Base-by-base conservation (phyloP, 2,113 vertebrate genomes). In the Corythornis cristatus region DNA sequence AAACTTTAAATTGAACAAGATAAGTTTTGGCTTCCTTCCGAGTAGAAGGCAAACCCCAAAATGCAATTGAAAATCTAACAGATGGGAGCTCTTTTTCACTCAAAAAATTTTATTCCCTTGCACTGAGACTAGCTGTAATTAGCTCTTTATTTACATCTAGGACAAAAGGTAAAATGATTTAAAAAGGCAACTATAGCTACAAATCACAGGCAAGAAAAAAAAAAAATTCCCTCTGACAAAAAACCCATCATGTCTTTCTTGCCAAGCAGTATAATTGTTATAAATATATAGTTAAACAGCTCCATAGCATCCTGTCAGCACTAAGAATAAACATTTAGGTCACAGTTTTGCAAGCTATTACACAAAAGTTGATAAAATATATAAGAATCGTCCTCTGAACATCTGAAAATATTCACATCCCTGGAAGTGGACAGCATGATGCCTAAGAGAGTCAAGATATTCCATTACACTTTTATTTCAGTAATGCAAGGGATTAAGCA, bases 71-170 rank as follows among this genome's bases (percentile, higher is more conserved):
- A 81, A 71, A 68, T 57, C 79, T 64, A 95, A 92, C 93, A 94
- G 96, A 93, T 94, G 89, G 93, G 72, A 85, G 74, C 81, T 89
- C 67, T 95, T 95, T 94, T 90, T 89, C 65, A 83, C 54, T 51
- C 64, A 35, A 94, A 86, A 77, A 92, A 80, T 80, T 86, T 64
- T 56, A 67, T 89, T 94, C 71, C 60, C 45, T 58, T 85, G 67
- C 71, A 64, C 64, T 31, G 18, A 92, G 84, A 96, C 94, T 89
- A 96, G 80, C 87, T 43, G 71, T 77, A 94, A 93, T 94, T 93
- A 94, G 89, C 71, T 93, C 51, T 88, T 85, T 96, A 91, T 96
- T 96, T 95, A 92, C 89, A 91, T 73, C 78, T 74, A 83, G 68
- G 42, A 91, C 51, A 89, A 93, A 93, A 96, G 81, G 87, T 88